Conservation (phyloP, 2,797 vertebrate genomes). For the Falco peregrinus region DNA sequence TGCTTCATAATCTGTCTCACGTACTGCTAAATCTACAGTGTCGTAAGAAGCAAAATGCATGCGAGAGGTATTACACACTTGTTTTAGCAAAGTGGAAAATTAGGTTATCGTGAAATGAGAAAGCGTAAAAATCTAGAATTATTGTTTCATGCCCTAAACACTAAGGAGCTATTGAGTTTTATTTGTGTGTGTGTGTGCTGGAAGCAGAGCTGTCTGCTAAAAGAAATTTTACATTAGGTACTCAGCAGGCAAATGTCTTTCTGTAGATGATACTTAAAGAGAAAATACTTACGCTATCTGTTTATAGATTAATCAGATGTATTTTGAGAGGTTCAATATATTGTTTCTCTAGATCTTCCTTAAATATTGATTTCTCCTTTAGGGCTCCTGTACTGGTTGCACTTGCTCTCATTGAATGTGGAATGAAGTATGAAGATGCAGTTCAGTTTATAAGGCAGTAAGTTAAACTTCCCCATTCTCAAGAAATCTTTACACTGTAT, state of each 20-base stretch:
- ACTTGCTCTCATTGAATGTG: conserved; percentile 95
- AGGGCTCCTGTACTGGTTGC: conserved; percentile 98
- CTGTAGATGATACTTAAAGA: neutral
- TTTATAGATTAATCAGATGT: neutral
- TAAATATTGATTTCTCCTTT: conserved; percentile 47
- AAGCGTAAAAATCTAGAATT: neutral
- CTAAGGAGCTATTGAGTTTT: neutral
- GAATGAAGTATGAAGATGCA: conserved; percentile 99
- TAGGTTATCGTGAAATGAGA: neutral
- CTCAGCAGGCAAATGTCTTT: neutral
- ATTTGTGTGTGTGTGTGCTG: neutral
- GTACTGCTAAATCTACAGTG: neutral
- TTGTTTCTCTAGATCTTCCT: neutral
- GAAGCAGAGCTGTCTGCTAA: neutral
- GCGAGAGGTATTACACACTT: neutral
- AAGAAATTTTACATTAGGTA: neutral
- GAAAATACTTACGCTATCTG: neutral
- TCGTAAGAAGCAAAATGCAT: neutral
- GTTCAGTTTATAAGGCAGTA: conserved; percentile 99
- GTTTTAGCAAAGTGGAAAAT: neutral
- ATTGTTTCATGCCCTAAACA: neutral
- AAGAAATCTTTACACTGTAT: neutral
- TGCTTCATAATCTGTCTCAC: neutral
- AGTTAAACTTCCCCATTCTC: conserved; percentile 72
- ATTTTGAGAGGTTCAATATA: neutral